Evolutionary conservation across 2,888 invertebrate genomes (phyloP), one percentile per base, ranked within the genome.

Genomic region (Aplocera efformata): DNA sequence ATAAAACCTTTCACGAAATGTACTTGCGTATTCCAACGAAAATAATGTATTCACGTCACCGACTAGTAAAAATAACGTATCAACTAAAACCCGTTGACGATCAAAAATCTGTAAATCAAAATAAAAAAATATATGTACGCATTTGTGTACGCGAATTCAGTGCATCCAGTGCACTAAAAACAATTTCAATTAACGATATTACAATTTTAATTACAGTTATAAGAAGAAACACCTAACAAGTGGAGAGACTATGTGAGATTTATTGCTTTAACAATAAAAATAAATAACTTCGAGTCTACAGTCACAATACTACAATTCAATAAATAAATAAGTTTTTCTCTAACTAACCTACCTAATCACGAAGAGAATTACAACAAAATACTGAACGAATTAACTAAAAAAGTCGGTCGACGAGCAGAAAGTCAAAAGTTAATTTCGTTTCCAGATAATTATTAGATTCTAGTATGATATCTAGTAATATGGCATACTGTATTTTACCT

Each of bases 281-380:
- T 80, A 81, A 81, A 79, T 79, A 74, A 73, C 65, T 67, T 70
- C 63, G 63, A 67, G 61, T 67, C 74, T 75, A 72, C 70, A 63
- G 70, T 78, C 73, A 47, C 47, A 47, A 47, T 29, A 64, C 79
- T 84, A 82, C 69, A 59, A 48, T 69, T 77, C 72, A 84, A 86
- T 84, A 83, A 85, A 86, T 86, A 85, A 88, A 84, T 83, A 75
- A 79, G 62, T 72, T 76, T 81, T 80, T 80, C 71, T 74, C 79
- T 85, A 85, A 81, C 72, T 80, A 82, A 58, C 66, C 75, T 84
- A 84, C 62, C 76, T 85, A 83, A 73, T 64, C 63, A 63, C 67
- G 73, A 74, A 70, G 70, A 79, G 67, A 73, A 74, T 73, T 71
- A 73, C 67, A 72, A 72, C 72, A 76, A 77, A 86, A 86, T 88